A percentile compares a stretch with the other conserved stretches of the same genome.
phyloP scores from a whole-genome alignment of 1,140 invertebrate genomes.

The Drosophila kohkoa region DNA sequence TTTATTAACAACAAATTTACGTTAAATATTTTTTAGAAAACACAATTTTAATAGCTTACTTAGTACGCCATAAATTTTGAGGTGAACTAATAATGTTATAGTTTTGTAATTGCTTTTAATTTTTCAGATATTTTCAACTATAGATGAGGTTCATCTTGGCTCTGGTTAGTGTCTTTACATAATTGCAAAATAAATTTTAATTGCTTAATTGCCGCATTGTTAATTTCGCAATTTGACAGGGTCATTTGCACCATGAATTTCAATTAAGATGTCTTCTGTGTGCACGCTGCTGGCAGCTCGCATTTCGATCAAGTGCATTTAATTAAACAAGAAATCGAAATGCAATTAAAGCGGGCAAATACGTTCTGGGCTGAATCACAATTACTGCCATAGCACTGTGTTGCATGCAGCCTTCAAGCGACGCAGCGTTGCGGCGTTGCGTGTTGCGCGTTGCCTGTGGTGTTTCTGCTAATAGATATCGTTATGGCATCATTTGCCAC shows the following conservation, averaged over 20 bases:
- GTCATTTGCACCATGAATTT: conserved; percentile 10
- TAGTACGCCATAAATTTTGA: not conserved
- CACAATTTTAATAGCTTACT: not conserved
- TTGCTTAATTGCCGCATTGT: conserved; percentile 8
- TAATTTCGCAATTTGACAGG: not conserved
- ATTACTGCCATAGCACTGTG: not conserved
- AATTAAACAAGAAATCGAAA: conserved; percentile 68
- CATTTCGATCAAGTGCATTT: conserved; percentile 40
- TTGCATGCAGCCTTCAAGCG: not conserved
- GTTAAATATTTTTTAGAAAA: not conserved
- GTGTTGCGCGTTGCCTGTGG: conserved; percentile 34
- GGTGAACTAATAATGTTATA: no score
- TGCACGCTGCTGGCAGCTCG: not conserved
- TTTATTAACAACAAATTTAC: not conserved
- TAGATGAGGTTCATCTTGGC: no score
- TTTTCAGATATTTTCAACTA: no score
- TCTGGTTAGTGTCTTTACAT: not conserved
- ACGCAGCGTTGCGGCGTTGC: not conserved
- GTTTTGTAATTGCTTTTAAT: no score
- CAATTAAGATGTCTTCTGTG: conserved; percentile 24
- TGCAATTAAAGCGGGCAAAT: conserved; percentile 67
- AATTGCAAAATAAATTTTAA: conserved; percentile 8
- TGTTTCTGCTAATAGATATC: conserved; percentile 54
- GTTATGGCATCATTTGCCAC: conserved; percentile 55
- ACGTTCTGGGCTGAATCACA: conserved; percentile 4